Percentiles rank a stretch among this genome's conserved stretches.
Evolutionary conservation across 2,888 invertebrate species (phyloP).

Genomic region (Thymelicus sylvestris): DNA sequence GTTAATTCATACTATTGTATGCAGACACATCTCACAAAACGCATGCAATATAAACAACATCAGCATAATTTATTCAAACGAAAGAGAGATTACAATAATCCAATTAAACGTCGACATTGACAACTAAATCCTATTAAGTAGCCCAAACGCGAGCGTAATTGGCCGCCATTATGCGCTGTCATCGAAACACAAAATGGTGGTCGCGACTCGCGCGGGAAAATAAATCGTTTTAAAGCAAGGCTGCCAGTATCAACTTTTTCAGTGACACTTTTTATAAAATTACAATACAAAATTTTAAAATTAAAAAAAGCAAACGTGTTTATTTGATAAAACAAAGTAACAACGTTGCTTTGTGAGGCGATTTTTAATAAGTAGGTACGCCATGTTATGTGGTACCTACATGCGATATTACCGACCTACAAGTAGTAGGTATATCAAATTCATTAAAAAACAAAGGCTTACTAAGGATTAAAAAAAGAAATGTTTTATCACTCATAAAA

Average conservation of each 20-base stretch:
- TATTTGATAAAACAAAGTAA: not conserved
- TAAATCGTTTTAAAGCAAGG: slow-evolving; percentile 59
- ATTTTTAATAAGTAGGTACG: too few relatives aligned
- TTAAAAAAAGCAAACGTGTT: not conserved
- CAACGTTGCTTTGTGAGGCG: not conserved
- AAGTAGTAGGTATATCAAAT: too few relatives aligned
- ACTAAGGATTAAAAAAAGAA: too few relatives aligned
- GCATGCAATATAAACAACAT: slow-evolving; percentile 38
- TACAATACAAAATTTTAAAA: not conserved
- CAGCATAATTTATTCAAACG: slow-evolving; percentile 56
- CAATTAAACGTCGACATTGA: slow-evolving; percentile 79
- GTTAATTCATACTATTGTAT: slow-evolving; percentile 9
- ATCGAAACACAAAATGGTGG: slow-evolving; percentile 72
- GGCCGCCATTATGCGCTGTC: slow-evolving; percentile 79
- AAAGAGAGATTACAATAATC: slow-evolving; percentile 73
- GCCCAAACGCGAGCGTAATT: slow-evolving; percentile 72
- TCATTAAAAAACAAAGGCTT: too few relatives aligned
- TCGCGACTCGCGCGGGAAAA: slow-evolving; percentile 69
- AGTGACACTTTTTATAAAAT: not conserved
- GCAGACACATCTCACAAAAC: slow-evolving; percentile 5
- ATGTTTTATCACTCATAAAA: too few relatives aligned
- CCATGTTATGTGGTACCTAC: too few relatives aligned
- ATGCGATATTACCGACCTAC: too few relatives aligned
- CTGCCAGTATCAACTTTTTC: slow-evolving; percentile 18
- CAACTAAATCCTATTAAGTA: slow-evolving; percentile 80